These are phyloP conservation scores for Tringa solitaria DNA, from an alignment of 2,113 vertebrate species.

Conservation along the genomic window DNA sequence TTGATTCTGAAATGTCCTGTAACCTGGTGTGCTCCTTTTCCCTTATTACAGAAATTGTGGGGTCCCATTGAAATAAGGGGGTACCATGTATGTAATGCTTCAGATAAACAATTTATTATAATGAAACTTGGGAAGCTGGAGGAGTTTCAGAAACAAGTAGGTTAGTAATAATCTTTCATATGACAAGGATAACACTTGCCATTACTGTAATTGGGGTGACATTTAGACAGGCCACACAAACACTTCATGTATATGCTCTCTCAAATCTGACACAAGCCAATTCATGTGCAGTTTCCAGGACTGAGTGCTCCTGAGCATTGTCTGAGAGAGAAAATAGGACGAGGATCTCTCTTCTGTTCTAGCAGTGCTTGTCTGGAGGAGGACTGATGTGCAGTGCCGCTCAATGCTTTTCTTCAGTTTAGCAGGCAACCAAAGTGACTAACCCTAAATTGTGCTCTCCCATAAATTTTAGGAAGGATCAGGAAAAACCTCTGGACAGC, in stretches of 20 bases:
- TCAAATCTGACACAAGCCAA: background rate
- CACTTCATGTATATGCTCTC: background rate
- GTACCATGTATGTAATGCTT: background rate
- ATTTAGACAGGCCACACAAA: background rate
- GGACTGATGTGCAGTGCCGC: background rate
- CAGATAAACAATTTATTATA: background rate
- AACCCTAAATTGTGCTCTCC: background rate
- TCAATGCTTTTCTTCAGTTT: background rate
- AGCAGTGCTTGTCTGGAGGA: background rate
- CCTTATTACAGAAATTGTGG: background rate
- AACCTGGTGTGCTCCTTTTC: background rate
- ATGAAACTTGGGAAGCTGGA: background rate
- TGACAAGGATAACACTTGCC: background rate
- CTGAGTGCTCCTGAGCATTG: background rate
- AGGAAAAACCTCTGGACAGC: background rate
- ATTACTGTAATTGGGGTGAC: background rate
- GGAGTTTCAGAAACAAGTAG: background rate
- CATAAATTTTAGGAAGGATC: background rate
- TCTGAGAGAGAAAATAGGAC: background rate
- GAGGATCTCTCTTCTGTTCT: background rate
- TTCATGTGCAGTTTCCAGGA: background rate
- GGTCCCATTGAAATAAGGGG: background rate
- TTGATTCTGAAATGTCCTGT: background rate
- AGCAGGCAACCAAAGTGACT: background rate
- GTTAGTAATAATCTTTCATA: background rate